Evolutionary conservation across 2,797 vertebrate species (phyloP), one percentile per base, ranked within the genome.

Genomic region (Naso thynnoides): DNA sequence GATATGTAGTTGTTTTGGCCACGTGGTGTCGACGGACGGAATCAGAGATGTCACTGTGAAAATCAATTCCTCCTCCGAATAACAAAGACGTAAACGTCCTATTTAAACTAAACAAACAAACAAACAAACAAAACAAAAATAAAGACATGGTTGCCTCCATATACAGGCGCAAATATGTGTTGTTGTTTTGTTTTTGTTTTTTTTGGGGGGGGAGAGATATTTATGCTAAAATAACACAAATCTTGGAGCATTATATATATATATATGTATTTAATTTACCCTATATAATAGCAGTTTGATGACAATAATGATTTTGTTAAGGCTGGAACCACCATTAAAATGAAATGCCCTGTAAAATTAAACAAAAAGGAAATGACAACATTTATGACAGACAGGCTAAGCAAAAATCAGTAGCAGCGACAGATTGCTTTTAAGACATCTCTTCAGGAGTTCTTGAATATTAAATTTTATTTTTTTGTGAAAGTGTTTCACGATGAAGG

Each of bases 1-100:
- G 86, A 91, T 68, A 62, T 90, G 84, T 44, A 80, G 90, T 93
- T 52, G 3, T 21, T 44, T 19, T 31, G 0, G 10, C 21, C 10
- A 31, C 9, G 15, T 13, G 45, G 8, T 0, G 8, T 8, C 47
- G 45, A 57, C 2, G 16, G 8, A 39, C 11, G 7, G 15, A 39
- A 36, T 2, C 14, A 14, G 4, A 14, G 13, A 26, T 1, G 14
- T 3, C 18, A 47, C 15, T 38, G 0, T 8, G 29, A 33, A 53
- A 8, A 18, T 10, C 5, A 42, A 8, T 6, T 24, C 0, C 50
- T 23, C 5, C 1, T 29, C 41, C 19, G 36, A 21, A 24, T 41
- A 24, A 24, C 10, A 55, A 21, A 44, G 3, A 3, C 19, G 18
- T n/a, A n/a, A n/a, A n/a, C n/a, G n/a, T n/a, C n/a, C n/a, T n/a